Percentiles rank a stretch among this genome's conserved stretches.
Evolutionary conservation across 2,888 invertebrate species (phyloP).

Genomic region (Sycophila texana): DNA sequence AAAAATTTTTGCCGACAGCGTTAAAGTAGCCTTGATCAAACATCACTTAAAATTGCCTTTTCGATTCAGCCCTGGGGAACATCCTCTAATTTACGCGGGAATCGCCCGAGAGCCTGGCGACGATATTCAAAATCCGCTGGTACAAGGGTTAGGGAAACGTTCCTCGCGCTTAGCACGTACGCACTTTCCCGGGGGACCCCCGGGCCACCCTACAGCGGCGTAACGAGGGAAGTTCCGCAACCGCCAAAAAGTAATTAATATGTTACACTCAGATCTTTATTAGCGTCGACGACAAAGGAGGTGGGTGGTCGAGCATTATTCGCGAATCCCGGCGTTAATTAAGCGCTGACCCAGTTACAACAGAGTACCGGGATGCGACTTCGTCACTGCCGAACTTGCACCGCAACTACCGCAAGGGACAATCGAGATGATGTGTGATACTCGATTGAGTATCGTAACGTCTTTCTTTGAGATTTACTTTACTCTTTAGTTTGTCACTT

Average conservation of each 20-base stretch:
- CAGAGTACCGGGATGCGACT: neutral
- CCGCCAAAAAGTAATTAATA: conserved; percentile 37
- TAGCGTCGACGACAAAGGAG: neutral
- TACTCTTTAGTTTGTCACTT: too few species aligned
- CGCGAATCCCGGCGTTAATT: conserved; percentile 46
- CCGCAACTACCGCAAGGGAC: too few species aligned
- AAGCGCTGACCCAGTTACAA: conserved; percentile 51
- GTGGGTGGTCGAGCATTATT: conserved; percentile 18
- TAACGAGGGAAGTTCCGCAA: conserved; percentile 14
- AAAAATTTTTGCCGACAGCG: too few species aligned
- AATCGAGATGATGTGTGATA: neutral
- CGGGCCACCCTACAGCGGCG: neutral
- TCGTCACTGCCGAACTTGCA: too few species aligned
- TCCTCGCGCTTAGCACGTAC: neutral
- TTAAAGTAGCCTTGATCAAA: too few species aligned
- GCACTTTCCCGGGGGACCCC: neutral
- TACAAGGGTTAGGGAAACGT: too few species aligned
- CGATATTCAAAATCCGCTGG: neutral
- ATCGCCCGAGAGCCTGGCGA: neutral
- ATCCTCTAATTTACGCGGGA: too few species aligned
- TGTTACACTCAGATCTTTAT: conserved; percentile 39
- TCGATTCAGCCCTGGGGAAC: too few species aligned
- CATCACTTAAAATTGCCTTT: too few species aligned
- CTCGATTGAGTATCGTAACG: too few species aligned
- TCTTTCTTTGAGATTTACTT: too few species aligned